Evolutionary conservation across 2,888 invertebrate genomes (phyloP), one percentile per base, ranked within the genome.

Genomic region (Eledone cirrhosa): DNA sequence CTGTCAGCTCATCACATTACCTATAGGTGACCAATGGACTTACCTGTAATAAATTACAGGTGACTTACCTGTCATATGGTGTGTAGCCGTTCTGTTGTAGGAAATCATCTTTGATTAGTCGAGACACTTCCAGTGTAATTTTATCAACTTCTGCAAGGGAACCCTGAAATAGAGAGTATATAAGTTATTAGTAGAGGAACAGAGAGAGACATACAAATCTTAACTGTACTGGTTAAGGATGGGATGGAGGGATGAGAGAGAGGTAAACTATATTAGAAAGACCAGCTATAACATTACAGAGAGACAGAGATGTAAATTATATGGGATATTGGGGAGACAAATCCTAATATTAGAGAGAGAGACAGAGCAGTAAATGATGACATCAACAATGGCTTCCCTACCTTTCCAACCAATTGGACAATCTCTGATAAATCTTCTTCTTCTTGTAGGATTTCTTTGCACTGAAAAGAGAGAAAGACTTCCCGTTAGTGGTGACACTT

Each of bases 361-460:
- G n/a, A 65, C 65, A 67, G 67, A 22, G 67, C 11, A 41, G 3
- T 41, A 41, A 8, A 41, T 41, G 41, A 41, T 11, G n/a, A n/a
- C 3, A 41, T 41, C 41, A 41, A 0, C 41, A 41, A 0, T 63
- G 63, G 24, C 19, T 13, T 22, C 75, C 88, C 88, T 81, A 92
- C 92, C 93, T 99, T 99, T 90, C 99, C 99, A 84, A 99, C 99
- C 86, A 99, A 93, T 92, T 99, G 99, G 88, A 99, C 99, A 92
- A 99, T 99, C 94, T 99, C 99, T 0, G 98, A 97, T 88, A 99
- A 93, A 92, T 99, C 99, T 92, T 99, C 99, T 92, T 99, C 99
- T 91, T 99, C 99, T 92, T 98, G 97, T 31, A 97, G 93, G 91
- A 98, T 98, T 92, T 98, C 97, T 93, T 95, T 95, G 83, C 91